Evolutionary conservation across 2,113 vertebrate species (phyloP), one percentile per base, ranked within the genome.

Genomic region (Crotalus helleri): DNA sequence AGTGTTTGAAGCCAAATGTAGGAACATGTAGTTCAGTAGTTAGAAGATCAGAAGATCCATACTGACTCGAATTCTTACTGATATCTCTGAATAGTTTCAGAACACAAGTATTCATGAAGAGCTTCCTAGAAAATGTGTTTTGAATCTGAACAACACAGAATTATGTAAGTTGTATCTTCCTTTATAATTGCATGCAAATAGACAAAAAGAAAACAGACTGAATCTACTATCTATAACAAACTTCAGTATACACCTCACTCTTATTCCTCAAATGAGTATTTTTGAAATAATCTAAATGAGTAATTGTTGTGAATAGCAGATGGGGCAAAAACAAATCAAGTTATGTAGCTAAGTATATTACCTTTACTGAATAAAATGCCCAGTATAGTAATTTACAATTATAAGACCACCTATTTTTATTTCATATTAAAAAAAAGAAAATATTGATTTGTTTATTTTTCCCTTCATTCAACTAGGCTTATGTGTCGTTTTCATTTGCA

Each of bases 231-330:
- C 64, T 53, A 10, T 85, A 0, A 33, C 93, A 85, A 87, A 93
- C 89, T 92, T 88, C 90, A 91, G 69, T 5, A 0, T 15, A 57
- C 29, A 51, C 81, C 59, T 29, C 8, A 92, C 57, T n/a, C 81
- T 44, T 24, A 86, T 87, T 29, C 92, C 55, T 26, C 23, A 94
- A 92, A 90, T 4, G 7, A 53, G 85, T 87, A 85, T 10, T 95
- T 92, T 95, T 91, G 1, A 44, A 94, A 93, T 44, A 55, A 61
- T 85, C 88, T 49, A 89, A 33, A 92, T 93, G 15, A 92, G 21
- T 26, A 93, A 91, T 92, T 81, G 5, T 21, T 49, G 4, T 44
- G n/a, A 93, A 17, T 85, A 93, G 55, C 8, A 88, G 49, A 33
- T 93, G 81, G 88, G 55, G 8, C 6, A 33, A 51, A 46, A 85